These are phyloP conservation scores for Otolemur crassicaudatus DNA, from an alignment of 2,797 vertebrate species.

Conservation along the genomic window DNA sequence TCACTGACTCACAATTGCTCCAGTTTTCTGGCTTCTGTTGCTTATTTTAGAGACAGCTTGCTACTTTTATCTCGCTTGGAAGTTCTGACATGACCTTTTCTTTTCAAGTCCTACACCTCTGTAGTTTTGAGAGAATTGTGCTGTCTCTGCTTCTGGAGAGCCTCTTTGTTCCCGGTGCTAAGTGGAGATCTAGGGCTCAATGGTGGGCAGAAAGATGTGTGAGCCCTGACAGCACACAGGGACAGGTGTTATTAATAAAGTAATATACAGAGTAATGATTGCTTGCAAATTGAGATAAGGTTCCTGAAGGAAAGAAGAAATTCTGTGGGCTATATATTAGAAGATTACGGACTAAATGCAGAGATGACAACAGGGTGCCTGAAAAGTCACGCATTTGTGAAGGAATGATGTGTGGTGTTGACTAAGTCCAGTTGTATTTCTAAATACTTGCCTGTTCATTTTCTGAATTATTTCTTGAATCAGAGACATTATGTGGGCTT, in stretches of 20 bases:
- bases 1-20: conserved; percentile 31
- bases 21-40: conserved; percentile 39
- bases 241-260: background rate
- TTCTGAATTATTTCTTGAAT: conserved; percentile 40
- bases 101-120: background rate
- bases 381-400: background rate
- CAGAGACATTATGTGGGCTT: background rate
- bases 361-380: background rate
- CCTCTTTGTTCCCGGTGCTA: background rate
- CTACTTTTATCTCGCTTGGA: conserved; percentile 49
- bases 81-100: conserved; percentile 28
- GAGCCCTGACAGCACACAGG: background rate
- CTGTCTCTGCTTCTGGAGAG: background rate
- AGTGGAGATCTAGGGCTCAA: background rate
- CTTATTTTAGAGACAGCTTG: conserved; percentile 54
- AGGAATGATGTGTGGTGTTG: background rate
- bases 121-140: background rate
- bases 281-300: background rate
- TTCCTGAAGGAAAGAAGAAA: conserved; percentile 16
- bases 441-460: background rate
- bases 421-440: background rate
- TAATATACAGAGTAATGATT: background rate
- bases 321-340: background rate
- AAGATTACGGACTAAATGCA: background rate
- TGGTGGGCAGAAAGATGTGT: background rate